A percentile compares a stretch with the other conserved stretches of the same genome.
Evolutionary conservation across 64 coral and sea anemone species (phyloP).

Genomic region (Stichodactyla mertensii): DNA sequence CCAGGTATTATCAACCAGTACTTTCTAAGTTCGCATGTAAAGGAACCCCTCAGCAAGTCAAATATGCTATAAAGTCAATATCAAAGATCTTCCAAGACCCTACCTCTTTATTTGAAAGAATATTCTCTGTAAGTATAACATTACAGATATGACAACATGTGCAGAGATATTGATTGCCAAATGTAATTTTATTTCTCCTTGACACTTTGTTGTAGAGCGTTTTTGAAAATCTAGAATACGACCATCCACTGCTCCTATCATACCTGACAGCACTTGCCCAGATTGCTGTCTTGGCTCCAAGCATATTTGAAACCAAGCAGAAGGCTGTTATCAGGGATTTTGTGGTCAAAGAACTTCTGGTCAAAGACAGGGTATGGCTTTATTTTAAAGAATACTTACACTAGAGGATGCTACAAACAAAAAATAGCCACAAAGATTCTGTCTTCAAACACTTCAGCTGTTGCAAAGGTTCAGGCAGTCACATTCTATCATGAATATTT

Average conservation of each 20-base stretch:
- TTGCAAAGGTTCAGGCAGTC: too few relatives aligned
- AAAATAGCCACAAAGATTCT: too few relatives aligned
- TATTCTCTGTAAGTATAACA: slow-evolving; percentile 66
- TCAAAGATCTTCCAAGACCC: slow-evolving; percentile 62
- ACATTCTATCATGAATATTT: too few relatives aligned
- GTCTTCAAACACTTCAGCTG: too few relatives aligned
- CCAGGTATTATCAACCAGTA: slow-evolving; percentile 83
- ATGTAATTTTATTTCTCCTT: background rate
- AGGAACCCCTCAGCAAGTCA: slow-evolving; percentile 81
- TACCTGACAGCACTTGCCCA: slow-evolving; percentile 69
- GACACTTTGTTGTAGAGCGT: slow-evolving; percentile 17
- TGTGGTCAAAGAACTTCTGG: slow-evolving; percentile 90
- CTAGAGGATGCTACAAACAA: too few relatives aligned
- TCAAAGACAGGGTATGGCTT: slow-evolving; percentile 87
- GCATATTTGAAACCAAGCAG: slow-evolving; percentile 68
- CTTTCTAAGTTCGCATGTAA: slow-evolving; percentile 71
- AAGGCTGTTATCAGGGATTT: slow-evolving; percentile 78
- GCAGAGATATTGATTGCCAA: too few relatives aligned
- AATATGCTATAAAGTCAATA: slow-evolving; percentile 69
- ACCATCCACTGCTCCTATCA: slow-evolving; percentile 62
- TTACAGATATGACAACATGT: too few relatives aligned
- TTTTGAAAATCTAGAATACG: slow-evolving; percentile 48
- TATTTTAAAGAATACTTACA: background rate
- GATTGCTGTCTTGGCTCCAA: slow-evolving; percentile 66
- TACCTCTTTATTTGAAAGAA: slow-evolving; percentile 70